A percentile compares a stretch with the other conserved stretches of the same genome.
Conservation (phyloP, 2,888 invertebrate species). For the Lysandra bellargus region DNA sequence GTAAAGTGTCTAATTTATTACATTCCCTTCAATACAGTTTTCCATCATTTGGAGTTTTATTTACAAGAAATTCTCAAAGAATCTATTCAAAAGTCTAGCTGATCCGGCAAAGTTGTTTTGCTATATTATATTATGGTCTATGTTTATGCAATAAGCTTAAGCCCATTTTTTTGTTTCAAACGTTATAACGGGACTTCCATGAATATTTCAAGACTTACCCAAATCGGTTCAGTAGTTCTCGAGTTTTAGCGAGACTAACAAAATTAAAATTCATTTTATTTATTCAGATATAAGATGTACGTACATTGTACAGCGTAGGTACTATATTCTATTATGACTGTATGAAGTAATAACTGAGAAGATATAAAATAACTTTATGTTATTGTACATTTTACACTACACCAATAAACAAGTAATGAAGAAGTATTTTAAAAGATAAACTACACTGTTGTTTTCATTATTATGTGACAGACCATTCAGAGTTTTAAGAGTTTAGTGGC, state of each 20-base stretch:
- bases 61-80: not conserved
- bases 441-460: not conserved
- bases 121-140: too few species aligned
- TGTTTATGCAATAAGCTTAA: too few species aligned
- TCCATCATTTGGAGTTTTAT: not conserved
- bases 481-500: not conserved
- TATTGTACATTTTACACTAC: not conserved
- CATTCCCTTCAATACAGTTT: not conserved
- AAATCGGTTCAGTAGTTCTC: too few species aligned
- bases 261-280: too few species aligned
- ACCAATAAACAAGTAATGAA: not conserved
- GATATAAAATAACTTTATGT: not conserved
- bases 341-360: not conserved
- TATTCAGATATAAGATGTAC: too few species aligned
- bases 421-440: not conserved
- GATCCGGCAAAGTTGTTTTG: too few species aligned
- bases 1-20: not conserved
- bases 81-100: too few species aligned
- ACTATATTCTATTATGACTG: not conserved
- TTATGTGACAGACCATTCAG: not conserved
- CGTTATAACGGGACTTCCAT: too few species aligned
- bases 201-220: too few species aligned
- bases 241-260: too few species aligned
- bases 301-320: not conserved
- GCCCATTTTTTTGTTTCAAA: too few species aligned